Base-by-base conservation (phyloP, 2,113 vertebrate species). In the Octodon degus region DNA sequence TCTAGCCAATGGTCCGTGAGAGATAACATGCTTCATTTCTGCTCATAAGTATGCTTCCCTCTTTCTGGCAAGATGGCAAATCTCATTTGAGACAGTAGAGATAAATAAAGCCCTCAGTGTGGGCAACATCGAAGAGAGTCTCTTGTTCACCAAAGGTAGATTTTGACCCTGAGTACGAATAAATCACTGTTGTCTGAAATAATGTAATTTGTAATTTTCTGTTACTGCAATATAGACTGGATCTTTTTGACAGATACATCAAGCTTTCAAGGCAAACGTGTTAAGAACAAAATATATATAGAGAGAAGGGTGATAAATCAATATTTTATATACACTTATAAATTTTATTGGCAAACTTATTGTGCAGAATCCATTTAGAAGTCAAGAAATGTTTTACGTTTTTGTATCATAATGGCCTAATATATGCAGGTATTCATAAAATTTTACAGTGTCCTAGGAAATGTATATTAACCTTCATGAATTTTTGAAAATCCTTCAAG, bases 381-480 rank as follows among this genome's bases (percentile, higher is more conserved):
- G 43, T 80, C 67, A 55, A 74, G 13, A 37, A 25, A 82, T 47
- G 20, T 37, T 72, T 93, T 72, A 34, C 34, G 68, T 34, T 74
- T 80, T 96, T 76, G 25, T 84, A 72, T 95, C 62, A 60, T 9
- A 24, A 20, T 47, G 2, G 12, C 30, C 34, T 89, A 86, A 77
- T 17, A 76, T 55, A 87, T 58, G 12, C 14, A 19, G 7, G 1
- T 24, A 80, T 89, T 62, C 5, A 65, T 53, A 67, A 50, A 83
- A 93, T 86, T 79, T 60, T 27, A 89, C 3, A 81, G 13, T 94
- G 27, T 90, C 62, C 83, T 50, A 47, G 70, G 19, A 90, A 93
- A 77, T 55, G 27, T 32, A 89, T 74, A 74, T 65, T 53, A 67
- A 79, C 1, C 0, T 47, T 68, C 34, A 58, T 27, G 25, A 67